phyloP scores from a whole-genome alignment of 2,797 vertebrate species.

The Halcyon chelicuti region DNA sequence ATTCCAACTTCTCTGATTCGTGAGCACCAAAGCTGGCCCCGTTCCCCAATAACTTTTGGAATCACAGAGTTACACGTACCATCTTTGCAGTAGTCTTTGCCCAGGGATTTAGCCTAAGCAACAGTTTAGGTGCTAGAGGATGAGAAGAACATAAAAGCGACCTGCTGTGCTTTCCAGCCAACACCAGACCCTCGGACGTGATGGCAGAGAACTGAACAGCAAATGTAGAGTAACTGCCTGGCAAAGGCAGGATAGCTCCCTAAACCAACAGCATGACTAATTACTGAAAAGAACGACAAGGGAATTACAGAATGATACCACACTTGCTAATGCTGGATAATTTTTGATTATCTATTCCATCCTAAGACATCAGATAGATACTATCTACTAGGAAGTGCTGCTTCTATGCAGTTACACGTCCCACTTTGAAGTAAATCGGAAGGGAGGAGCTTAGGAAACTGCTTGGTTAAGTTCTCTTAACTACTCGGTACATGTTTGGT shows the following conservation, averaged over 20 bases:
- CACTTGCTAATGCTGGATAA: not conserved
- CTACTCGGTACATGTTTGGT: not conserved
- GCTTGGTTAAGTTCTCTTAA: not conserved
- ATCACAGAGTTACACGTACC: not conserved
- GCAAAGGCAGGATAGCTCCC: not conserved
- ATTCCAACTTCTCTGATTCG: not conserved
- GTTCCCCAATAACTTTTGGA: not conserved
- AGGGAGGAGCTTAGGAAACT: not conserved
- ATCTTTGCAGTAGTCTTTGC: not conserved
- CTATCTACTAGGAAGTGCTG: not conserved
- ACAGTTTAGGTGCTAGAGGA: not conserved
- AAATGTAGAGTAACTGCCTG: not conserved
- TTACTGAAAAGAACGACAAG: not conserved
- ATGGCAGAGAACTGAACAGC: not conserved
- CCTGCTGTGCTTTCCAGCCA: accelerated
- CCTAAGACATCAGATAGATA: not conserved
- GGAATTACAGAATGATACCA: not conserved
- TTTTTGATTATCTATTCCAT: not conserved
- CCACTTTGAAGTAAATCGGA: accelerated
- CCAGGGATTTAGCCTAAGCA: not conserved
- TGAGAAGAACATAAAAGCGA: not conserved
- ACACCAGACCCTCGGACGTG: not conserved
- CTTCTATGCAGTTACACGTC: not conserved
- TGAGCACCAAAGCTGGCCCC: not conserved
- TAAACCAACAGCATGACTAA: not conserved